These are phyloP conservation scores for Poeciliopsis turneri DNA, from an alignment of 2,797 vertebrate species.

Conservation along the genomic window DNA sequence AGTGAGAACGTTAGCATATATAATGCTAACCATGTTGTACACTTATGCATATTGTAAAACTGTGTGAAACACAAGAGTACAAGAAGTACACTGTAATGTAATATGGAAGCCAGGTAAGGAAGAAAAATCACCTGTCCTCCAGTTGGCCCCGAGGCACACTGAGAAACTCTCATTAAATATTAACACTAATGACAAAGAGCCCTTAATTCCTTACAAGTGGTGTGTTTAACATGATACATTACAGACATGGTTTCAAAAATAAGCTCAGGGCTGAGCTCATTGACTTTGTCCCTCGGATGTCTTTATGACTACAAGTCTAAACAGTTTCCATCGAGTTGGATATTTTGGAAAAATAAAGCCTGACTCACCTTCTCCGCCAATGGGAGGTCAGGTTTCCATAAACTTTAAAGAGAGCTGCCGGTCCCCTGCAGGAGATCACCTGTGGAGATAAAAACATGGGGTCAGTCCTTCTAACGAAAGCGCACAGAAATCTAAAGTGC, in stretches of 20 bases:
- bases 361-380: constrained; percentile 72
- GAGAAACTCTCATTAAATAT: constrained; percentile 58
- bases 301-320: not conserved
- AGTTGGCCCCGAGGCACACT: constrained; percentile 19
- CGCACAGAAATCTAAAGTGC: not conserved
- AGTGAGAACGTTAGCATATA: not conserved
- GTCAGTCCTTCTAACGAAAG: constrained; percentile 13
- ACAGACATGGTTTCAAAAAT: constrained; percentile 13
- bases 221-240: constrained; percentile 30
- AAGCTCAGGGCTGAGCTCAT: not conserved
- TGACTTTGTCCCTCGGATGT: not conserved
- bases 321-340: not conserved
- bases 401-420: constrained; percentile 56
- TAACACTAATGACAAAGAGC: constrained; percentile 46
- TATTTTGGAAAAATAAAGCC: not conserved
- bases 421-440: constrained; percentile 74
- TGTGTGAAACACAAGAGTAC: not conserved
- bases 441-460: constrained; percentile 39
- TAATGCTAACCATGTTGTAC: not conserved
- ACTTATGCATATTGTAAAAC: not conserved
- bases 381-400: constrained; percentile 78
- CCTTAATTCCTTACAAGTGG: constrained; percentile 51
- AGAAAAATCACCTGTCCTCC: constrained; percentile 24
- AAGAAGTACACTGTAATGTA: not conserved
- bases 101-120: constrained; percentile 17